Percentiles rank a stretch among this genome's conserved stretches.
These are phyloP conservation scores for Eublepharis macularius DNA, from an alignment of 2,113 vertebrate genomes.

Conservation along the genomic window DNA sequence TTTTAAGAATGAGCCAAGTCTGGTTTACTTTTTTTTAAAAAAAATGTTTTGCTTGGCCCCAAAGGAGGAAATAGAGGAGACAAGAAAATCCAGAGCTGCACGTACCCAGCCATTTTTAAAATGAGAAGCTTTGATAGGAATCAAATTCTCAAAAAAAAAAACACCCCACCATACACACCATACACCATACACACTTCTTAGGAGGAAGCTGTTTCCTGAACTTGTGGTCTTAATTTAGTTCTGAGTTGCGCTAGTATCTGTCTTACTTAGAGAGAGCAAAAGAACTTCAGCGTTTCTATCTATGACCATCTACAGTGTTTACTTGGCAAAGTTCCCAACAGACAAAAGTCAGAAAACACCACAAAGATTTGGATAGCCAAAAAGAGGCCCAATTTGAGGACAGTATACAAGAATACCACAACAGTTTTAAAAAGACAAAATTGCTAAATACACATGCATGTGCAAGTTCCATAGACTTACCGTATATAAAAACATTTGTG, in stretches of 20 bases:
- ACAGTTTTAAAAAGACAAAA: neutral
- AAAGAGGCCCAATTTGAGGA: neutral
- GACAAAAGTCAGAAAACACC: neutral
- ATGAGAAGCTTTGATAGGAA: neutral
- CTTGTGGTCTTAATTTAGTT: neutral
- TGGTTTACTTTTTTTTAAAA: slow-evolving; percentile 47
- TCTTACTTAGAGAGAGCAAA: neutral
- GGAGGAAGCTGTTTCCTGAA: slow-evolving; percentile 27
- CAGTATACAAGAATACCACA: neutral
- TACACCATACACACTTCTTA: slow-evolving; percentile 4
- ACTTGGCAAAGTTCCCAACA: neutral
- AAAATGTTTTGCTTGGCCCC: slow-evolving; percentile 45
- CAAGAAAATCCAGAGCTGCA: neutral
- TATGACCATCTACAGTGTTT: neutral
- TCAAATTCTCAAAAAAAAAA: neutral
- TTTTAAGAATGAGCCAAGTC: slow-evolving; percentile 36
- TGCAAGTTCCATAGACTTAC: neutral
- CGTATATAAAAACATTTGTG: neutral
- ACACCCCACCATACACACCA: no score
- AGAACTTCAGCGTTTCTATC: neutral
- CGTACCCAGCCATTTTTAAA: neutral
- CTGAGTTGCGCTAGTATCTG: neutral
- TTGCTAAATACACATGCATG: no score
- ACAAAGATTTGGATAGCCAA: neutral
- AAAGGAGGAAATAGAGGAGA: slow-evolving; percentile 27